Base-by-base conservation (phyloP, 2,888 invertebrate species). In the Spilosoma lubricipeda region DNA sequence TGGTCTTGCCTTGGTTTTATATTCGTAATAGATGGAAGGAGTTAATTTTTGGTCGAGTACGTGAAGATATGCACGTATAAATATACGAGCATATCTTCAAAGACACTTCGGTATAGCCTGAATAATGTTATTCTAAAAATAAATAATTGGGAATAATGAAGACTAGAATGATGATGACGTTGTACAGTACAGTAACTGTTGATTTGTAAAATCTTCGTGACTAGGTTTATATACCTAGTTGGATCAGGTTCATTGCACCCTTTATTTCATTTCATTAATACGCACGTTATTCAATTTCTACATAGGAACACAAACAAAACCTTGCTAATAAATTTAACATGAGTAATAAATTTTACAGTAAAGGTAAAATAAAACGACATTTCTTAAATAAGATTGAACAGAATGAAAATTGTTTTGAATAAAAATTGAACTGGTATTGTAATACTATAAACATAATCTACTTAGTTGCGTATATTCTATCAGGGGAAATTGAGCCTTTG, bases 61-160 rank as follows among this genome's bases (percentile, higher is more conserved):
- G n/a, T n/a, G n/a, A n/a, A n/a, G n/a, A n/a, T n/a, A n/a, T n/a
- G n/a, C n/a, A n/a, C n/a, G n/a, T n/a, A n/a, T n/a, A n/a, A n/a
- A n/a, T n/a, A 30, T 64, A 27, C 5, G 65, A 65, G 72, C 87
- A 87, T n/a, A 65, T 48, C 33, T 75, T 67, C 8, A 42, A 66
- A 3, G 78, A 78, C 67, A 76, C 70, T 75, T 79, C 66, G 20
- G 64, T 67, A 66, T 79, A 86, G 23, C 70, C 87, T 86, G 77
- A 52, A 74, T 71, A 52, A 15, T 48, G 59, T 13, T 23, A 4
- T 45, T 45, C 64, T 36, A 66, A 72, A 20, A 63, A 27, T 68
- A 15, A 9, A 52, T 7, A 52, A 18, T 48, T 48, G 13, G 33
- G 33, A 33, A 33, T 33, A 33, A 33, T 33, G 33, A 33, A 33